Conservation (phyloP, 1,140 invertebrate species). For the Rhyzopertha dominica region DNA sequence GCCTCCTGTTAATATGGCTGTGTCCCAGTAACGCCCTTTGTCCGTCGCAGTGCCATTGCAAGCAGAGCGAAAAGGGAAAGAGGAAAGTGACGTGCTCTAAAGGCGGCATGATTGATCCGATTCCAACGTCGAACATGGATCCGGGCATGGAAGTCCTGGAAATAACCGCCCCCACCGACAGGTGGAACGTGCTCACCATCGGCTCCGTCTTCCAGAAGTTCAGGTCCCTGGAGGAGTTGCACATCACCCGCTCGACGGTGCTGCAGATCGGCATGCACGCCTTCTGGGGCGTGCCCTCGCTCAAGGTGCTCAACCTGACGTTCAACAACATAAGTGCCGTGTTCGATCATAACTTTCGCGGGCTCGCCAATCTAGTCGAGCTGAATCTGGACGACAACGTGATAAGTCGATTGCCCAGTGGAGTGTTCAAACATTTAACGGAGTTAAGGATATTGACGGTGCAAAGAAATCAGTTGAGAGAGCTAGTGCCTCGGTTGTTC, state of each 20-base stretch:
- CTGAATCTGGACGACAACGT: slow-evolving; percentile 81
- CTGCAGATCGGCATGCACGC: slow-evolving; percentile 73
- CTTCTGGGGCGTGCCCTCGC: slow-evolving; percentile 70
- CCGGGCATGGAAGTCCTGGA: slow-evolving; percentile 59
- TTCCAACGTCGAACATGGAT: slow-evolving; percentile 60
- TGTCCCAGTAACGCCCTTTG: slow-evolving; percentile 40
- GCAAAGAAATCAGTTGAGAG: slow-evolving; percentile 61
- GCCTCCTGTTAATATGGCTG: slow-evolving; percentile 38
- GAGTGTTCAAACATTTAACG: slow-evolving; percentile 67
- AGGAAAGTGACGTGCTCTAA: slow-evolving; percentile 44
- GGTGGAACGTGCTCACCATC: slow-evolving; percentile 62
- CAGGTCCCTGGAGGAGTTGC: slow-evolving; percentile 63
- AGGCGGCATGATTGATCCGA: slow-evolving; percentile 56
- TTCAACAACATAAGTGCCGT: slow-evolving; percentile 71
- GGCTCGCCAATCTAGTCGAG: slow-evolving; percentile 71
- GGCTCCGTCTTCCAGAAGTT: slow-evolving; percentile 68
- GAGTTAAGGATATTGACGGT: slow-evolving; percentile 63
- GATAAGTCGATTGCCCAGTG: slow-evolving; percentile 63
- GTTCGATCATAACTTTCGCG: slow-evolving; percentile 78
- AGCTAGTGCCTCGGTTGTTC: slow-evolving; percentile 64
- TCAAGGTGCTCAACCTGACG: slow-evolving; percentile 64
- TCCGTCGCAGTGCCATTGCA: slow-evolving; percentile 37
- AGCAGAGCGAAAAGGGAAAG: slow-evolving; percentile 33
- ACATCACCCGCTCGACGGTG: slow-evolving; percentile 67
- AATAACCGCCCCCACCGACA: slow-evolving; percentile 59